Evolutionary conservation across 2,888 invertebrate genomes (phyloP), one percentile per base, ranked within the genome.

Genomic region (Fabriciana adippe): DNA sequence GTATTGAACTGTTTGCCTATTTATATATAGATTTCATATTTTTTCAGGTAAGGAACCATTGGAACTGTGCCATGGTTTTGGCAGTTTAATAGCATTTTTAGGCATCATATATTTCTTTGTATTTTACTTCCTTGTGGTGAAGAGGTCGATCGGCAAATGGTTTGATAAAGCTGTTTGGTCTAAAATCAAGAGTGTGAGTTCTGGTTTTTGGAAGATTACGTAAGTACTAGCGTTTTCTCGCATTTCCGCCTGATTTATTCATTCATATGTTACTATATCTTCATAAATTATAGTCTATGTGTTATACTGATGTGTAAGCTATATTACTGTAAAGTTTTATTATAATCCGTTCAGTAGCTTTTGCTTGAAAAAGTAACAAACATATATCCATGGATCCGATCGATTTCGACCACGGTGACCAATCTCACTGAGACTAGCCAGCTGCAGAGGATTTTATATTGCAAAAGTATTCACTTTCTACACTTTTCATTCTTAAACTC

Each of bases 41-140:
- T 50, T 81, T 78, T 3, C 83, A 92, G 92, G 72, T 48, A 70
- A 75, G 0, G 78, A 82, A 0, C 82, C 86, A 0, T 68, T 92
- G 47, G 83, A 90, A 21, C 78, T 92, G 78, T 97, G 97, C 79
- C 81, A 93, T 62, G 97, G 97, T 0, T 95, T 95, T 74, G 97
- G 97, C 53, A 94, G 97, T 82, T 87, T 97, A 0, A 86, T 96
- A 41, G 90, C 97, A 0, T 78, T 97, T 0, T 84, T 95, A 1
- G 83, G 86, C 16, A 89, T 96, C 35, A 81, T 94, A 3, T 95
- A 96, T 73, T 89, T 94, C 74, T 93, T 94, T 62, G 65, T 96
- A 0, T 79, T 95, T 35, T 96, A 97, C 81, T 95, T 93, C 75
- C 78, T 88, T 57, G 81, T 96, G 5, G 83, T 96, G 48, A 96